Evolutionary conservation across 1,140 invertebrate species (phyloP), one percentile per base, ranked within the genome.

Genomic region (Eriosoma lanigerum): DNA sequence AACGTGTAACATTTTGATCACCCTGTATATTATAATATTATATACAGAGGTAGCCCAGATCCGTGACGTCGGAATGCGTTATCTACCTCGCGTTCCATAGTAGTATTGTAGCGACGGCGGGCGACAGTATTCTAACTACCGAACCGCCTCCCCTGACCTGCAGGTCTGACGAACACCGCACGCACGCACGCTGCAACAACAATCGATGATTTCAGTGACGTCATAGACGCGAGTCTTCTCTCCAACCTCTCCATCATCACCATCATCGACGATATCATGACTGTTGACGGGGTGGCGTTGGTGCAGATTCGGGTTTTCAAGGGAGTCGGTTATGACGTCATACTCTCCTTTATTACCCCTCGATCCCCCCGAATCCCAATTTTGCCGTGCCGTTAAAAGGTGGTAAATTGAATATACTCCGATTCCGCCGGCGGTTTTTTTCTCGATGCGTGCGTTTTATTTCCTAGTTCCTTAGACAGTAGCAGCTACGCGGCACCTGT

Each of bases 151-250:
- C 56, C 15, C 24, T 15, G 6, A 60, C 58, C 58, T 13, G 15
- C 13, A 24, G 5, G 21, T 4, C 21, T 21, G 8, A 24, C 13
- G 17, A 1, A 19, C 15, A 8, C 21, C 21, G 1, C 26, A 19
- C 15, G n/a, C 32, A 44, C 62, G 3, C 60, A 64, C 50, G 19
- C 26, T 8, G 1, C 29, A 62, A 24, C 56, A 60, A 78, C 62
- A 56, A 56, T 62, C 62, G 75, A 60, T 56, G n/a, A n/a, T 62
- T 62, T 4, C 75, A 3, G 38, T 78, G 54, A 78, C 75, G 75
- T 78, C 75, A 78, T 3, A 56, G 44, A 60, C 21, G 15, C 56
- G 21, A 6, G 32, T 58, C n/a, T 52, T n/a, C 62, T 12, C 62
- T 66, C 32, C n/a, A 26, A 3, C 62, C 19, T 19, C 32, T 19